A percentile compares a stretch with the other conserved stretches of the same genome.
These are phyloP conservation scores for Tortrix viridana DNA, from an alignment of 2,888 invertebrate genomes.

Conservation along the genomic window DNA sequence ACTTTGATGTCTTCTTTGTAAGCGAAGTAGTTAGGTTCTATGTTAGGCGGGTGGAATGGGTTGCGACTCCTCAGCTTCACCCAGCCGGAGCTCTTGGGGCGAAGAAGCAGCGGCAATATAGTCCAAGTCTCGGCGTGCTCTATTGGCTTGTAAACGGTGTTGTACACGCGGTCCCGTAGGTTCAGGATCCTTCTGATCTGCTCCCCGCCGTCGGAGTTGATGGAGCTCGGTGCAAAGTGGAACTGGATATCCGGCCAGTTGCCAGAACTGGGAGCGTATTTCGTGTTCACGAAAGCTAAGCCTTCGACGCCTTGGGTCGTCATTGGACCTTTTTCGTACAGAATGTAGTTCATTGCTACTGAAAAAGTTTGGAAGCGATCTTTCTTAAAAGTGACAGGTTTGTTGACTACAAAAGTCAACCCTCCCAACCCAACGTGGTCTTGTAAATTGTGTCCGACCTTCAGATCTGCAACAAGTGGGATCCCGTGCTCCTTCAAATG, in stretches of 20 bases:
- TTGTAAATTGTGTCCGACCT: constrained; percentile 93
- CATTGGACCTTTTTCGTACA: constrained; percentile 92
- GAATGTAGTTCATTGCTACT: constrained; percentile 91
- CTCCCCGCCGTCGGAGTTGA: constrained; percentile 92
- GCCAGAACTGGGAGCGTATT: constrained; percentile 90
- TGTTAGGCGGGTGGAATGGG: constrained; percentile 92
- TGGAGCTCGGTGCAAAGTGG: constrained; percentile 93
- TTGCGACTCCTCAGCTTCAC: constrained; percentile 92
- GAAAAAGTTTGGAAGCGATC: constrained; percentile 90
- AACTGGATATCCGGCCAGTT: constrained; percentile 95
- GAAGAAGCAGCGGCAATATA: constrained; percentile 90
- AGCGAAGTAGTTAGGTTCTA: constrained; percentile 96
- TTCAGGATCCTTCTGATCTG: constrained; percentile 91
- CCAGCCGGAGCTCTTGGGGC: constrained; percentile 95
- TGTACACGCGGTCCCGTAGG: constrained; percentile 91
- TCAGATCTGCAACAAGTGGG: constrained; percentile 88
- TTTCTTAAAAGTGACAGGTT: constrained; percentile 91
- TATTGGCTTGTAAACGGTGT: constrained; percentile 93
- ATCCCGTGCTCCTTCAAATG: constrained; percentile 89
- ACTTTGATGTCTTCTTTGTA: constrained; percentile 91
- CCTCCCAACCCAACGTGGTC: constrained; percentile 95
- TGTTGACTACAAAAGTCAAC: constrained; percentile 91
- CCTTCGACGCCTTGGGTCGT: constrained; percentile 94
- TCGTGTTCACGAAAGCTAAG: constrained; percentile 93
- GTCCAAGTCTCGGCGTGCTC: constrained; percentile 92